Percentiles rank a stretch among this genome's conserved stretches.
phyloP scores from a whole-genome alignment of 2,888 invertebrate genomes.

The Epistrophella euchroma region DNA sequence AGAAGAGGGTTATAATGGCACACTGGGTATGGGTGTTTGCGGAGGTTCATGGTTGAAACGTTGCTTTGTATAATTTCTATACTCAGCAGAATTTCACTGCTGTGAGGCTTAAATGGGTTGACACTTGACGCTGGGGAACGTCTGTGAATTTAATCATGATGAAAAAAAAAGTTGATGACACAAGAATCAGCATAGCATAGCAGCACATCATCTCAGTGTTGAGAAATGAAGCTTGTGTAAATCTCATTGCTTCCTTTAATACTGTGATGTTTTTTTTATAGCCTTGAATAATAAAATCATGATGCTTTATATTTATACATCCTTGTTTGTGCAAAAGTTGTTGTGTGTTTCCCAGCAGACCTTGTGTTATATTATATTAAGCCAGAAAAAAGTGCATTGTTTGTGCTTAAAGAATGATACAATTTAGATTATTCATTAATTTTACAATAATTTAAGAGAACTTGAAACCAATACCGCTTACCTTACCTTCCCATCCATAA shows the following conservation, averaged over 20 bases:
- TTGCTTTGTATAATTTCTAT: slow-evolving; percentile 50
- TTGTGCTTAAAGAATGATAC: background rate
- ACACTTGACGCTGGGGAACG: slow-evolving; percentile 52
- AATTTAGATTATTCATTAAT: background rate
- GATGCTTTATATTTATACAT: background rate
- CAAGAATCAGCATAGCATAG: slow-evolving; percentile 13
- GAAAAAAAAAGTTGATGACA: slow-evolving; percentile 34
- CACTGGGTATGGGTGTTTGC: background rate
- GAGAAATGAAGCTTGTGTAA: slow-evolving; percentile 20
- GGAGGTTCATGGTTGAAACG: slow-evolving; percentile 39
- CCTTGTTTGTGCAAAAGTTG: background rate
- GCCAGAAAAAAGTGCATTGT: background rate
- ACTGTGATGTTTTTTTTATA: slow-evolving; percentile 8
- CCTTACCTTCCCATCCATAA: no score
- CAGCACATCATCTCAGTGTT: background rate
- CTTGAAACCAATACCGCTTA: no score
- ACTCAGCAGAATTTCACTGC: slow-evolving; percentile 38
- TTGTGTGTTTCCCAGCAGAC: background rate
- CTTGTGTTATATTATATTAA: background rate
- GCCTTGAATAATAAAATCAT: slow-evolving; percentile 25
- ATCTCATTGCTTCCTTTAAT: slow-evolving; percentile 13
- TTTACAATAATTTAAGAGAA: background rate
- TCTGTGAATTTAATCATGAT: slow-evolving; percentile 34
- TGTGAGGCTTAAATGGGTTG: slow-evolving; percentile 57
- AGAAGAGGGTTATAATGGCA: slow-evolving; percentile 7